Evolutionary conservation across 53 echinoderm and acorn worm species (phyloP).

Genomic region (Echinometra lucunter): DNA sequence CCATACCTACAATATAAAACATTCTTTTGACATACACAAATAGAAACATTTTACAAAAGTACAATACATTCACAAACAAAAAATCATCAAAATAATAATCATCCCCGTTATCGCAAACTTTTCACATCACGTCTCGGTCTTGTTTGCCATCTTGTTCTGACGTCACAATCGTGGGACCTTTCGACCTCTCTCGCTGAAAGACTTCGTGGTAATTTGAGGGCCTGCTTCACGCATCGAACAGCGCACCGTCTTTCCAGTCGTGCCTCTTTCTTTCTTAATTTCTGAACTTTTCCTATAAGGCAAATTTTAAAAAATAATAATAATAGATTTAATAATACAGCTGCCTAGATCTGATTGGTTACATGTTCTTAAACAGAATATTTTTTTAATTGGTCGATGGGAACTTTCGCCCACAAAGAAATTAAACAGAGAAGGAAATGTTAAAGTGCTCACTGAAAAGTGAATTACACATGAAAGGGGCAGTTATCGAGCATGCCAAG

Average conservation of each 20-base stretch:
- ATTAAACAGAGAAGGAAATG: too few species aligned
- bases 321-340: background rate
- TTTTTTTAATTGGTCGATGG: too few species aligned
- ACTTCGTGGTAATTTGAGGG: slow-evolving; percentile 69
- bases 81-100: background rate
- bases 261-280: slow-evolving; percentile 82
- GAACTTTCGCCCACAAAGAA: too few species aligned
- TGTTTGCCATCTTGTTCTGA: slow-evolving; percentile 42
- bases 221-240: slow-evolving; percentile 74
- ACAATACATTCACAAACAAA: background rate
- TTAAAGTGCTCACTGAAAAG: too few species aligned
- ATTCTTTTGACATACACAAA: slow-evolving; percentile 19
- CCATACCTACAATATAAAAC: background rate
- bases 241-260: slow-evolving; percentile 79
- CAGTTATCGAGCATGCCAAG: too few species aligned
- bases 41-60: background rate
- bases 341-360: background rate
- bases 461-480: too few species aligned
- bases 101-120: background rate
- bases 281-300: slow-evolving; percentile 80
- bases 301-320: background rate
- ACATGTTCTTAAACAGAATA: too few species aligned
- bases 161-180: slow-evolving; percentile 73
- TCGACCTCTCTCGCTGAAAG: slow-evolving; percentile 72
- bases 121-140: slow-evolving; percentile 30